Evolutionary conservation across 2,797 vertebrate genomes (phyloP).

Genomic region (Oreortyx pictus): DNA sequence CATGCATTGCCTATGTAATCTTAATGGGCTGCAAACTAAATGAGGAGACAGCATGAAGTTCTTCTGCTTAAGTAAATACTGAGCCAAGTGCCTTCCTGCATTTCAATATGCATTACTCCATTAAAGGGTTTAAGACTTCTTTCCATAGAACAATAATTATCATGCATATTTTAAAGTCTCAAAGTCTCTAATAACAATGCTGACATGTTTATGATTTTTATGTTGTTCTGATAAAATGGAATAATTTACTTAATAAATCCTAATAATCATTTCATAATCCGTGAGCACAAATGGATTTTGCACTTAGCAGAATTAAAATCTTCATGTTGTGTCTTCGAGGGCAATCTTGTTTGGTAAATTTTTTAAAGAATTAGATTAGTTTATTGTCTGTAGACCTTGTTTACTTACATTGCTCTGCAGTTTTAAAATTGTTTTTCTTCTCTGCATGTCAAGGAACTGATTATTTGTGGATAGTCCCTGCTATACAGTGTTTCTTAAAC

Average conservation of each 20-base stretch:
- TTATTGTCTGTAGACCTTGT: not conserved
- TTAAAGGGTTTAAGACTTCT: slow-evolving; percentile 19
- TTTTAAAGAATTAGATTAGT: not conserved
- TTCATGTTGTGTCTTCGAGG: not conserved
- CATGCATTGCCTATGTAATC: not conserved
- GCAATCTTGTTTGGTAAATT: not conserved
- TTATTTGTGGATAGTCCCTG: not conserved
- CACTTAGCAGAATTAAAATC: not conserved
- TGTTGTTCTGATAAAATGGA: not conserved
- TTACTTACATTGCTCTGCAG: not conserved
- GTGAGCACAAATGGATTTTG: not conserved
- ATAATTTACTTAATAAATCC: not conserved
- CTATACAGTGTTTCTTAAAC: not conserved
- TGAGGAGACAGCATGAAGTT: not conserved
- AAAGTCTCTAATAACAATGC: slow-evolving; percentile 24
- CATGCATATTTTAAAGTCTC: not conserved
- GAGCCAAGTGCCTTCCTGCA: not conserved
- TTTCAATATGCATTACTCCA: slow-evolving; percentile 45
- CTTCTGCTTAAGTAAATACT: slow-evolving; percentile 1
- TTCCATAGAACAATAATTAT: slow-evolving; percentile 1
- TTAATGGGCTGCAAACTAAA: not conserved
- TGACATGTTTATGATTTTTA: slow-evolving; percentile 18
- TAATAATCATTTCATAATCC: not conserved
- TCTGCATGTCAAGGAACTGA: not conserved
- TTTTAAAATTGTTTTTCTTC: not conserved